Evolutionary conservation across 2,113 vertebrate genomes (phyloP).

Genomic region (Emydura subglobosa): DNA sequence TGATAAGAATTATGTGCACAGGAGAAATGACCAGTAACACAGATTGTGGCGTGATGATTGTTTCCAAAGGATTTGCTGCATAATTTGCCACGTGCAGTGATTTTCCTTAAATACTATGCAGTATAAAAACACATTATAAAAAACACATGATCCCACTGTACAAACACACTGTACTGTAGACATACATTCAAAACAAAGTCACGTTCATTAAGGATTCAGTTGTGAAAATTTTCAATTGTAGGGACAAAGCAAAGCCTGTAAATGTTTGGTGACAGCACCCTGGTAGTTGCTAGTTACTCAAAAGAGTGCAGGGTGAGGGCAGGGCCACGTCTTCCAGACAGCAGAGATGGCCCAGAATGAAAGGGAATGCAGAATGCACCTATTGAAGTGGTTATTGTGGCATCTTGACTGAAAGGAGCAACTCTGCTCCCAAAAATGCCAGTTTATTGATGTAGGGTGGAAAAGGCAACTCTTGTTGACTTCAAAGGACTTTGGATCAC

Average conservation of each 20-base stretch:
- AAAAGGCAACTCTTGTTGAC: background rate
- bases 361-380: background rate
- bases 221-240: background rate
- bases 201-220: background rate
- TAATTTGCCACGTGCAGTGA: background rate
- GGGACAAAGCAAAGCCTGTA: background rate
- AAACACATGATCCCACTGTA: constrained; percentile 9
- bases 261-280: background rate
- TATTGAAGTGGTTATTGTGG: background rate
- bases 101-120: background rate
- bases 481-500: accelerated
- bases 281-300: background rate
- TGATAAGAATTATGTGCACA: background rate
- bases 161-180: background rate
- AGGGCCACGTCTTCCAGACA: background rate
- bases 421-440: background rate
- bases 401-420: background rate
- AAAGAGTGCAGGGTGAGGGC: background rate
- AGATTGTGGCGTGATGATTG: background rate
- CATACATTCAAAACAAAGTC: background rate
- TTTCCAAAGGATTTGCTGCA: constrained; percentile 54
- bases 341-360: accelerated
- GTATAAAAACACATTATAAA: constrained; percentile 11
- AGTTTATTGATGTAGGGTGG: background rate
- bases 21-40: background rate